Percentiles rank a stretch among this genome's conserved stretches.
phyloP scores from a whole-genome alignment of 2,113 vertebrate species.

The Verasper variegatus region DNA sequence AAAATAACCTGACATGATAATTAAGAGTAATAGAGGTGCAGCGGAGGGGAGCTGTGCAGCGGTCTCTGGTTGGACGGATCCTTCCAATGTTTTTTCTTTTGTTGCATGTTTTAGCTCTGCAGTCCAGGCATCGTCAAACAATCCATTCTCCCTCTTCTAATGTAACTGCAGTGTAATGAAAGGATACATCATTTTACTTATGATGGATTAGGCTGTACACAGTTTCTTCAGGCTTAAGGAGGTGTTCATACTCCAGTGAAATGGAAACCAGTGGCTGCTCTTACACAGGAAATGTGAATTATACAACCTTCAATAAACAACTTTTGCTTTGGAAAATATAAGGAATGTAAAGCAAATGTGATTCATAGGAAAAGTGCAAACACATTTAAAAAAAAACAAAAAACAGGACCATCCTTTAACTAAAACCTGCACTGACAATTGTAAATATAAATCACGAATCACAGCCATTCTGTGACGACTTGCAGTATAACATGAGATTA shows the following conservation, averaged over 20 bases:
- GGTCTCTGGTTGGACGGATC: not conserved
- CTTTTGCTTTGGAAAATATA: constrained; percentile 18
- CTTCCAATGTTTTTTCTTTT: not conserved
- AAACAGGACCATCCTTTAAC: not conserved
- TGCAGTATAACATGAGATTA: constrained; percentile 7
- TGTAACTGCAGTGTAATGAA: too few relatives aligned
- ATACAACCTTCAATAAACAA: not conserved
- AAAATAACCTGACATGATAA: constrained; percentile 30
- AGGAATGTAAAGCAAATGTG: not conserved
- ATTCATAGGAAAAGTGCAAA: not conserved
- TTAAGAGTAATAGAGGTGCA: constrained; percentile 16
- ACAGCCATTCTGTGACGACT: constrained; percentile 7
- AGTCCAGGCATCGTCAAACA: not conserved
- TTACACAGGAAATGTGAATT: constrained; percentile 19
- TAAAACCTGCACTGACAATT: not conserved
- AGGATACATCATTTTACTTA: not conserved
- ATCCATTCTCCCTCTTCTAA: not conserved
- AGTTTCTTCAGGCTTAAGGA: not conserved
- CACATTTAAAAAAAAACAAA: not conserved
- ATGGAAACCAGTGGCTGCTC: constrained; percentile 11
- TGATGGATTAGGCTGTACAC: not conserved
- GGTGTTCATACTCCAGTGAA: not conserved
- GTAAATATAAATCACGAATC: constrained; percentile 21
- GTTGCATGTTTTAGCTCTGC: not conserved
- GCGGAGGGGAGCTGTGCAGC: not conserved